phyloP scores from a whole-genome alignment of 2,113 vertebrate species.

The Corynorhinus townsendii region DNA sequence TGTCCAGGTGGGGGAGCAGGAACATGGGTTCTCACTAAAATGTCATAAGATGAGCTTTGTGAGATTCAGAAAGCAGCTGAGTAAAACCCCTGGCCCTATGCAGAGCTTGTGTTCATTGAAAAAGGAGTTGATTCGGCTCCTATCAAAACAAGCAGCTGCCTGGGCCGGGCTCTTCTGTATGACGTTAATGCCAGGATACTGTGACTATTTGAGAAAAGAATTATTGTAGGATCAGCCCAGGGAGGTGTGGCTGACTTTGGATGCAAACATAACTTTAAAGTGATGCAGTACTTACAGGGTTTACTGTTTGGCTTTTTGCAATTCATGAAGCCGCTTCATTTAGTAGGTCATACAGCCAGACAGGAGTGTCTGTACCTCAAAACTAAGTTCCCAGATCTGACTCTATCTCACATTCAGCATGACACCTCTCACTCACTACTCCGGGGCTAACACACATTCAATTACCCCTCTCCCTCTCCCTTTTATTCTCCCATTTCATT shows the following conservation, averaged over 20 bases:
- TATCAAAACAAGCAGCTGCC: slow-evolving; percentile 44
- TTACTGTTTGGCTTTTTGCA: not conserved
- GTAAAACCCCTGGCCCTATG: not conserved
- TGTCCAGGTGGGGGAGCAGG: not conserved
- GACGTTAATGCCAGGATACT: not conserved
- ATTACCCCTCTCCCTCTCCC: not conserved
- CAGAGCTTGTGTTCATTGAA: slow-evolving; percentile 35
- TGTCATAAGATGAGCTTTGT: slow-evolving; percentile 36
- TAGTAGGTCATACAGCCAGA: not conserved
- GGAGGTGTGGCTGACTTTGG: slow-evolving; percentile 25
- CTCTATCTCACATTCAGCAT: not conserved
- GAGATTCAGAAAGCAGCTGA: slow-evolving; percentile 7
- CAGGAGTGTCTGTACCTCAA: not conserved
- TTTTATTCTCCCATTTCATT: not conserved
- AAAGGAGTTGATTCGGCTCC: slow-evolving; percentile 25
- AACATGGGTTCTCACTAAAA: not conserved
- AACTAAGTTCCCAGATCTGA: not conserved
- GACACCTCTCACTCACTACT: too few species aligned
- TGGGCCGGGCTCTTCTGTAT: not conserved
- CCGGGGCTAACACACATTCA: not conserved
- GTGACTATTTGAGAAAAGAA: slow-evolving; percentile 25
- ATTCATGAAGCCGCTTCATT: not conserved
- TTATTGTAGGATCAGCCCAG: slow-evolving; percentile 39
- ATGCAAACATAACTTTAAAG: not conserved
- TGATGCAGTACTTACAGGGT: not conserved